A percentile compares a stretch with the other conserved stretches of the same genome.
phyloP scores from a whole-genome alignment of 2,113 vertebrate genomes.

The Parotia lawesii region DNA sequence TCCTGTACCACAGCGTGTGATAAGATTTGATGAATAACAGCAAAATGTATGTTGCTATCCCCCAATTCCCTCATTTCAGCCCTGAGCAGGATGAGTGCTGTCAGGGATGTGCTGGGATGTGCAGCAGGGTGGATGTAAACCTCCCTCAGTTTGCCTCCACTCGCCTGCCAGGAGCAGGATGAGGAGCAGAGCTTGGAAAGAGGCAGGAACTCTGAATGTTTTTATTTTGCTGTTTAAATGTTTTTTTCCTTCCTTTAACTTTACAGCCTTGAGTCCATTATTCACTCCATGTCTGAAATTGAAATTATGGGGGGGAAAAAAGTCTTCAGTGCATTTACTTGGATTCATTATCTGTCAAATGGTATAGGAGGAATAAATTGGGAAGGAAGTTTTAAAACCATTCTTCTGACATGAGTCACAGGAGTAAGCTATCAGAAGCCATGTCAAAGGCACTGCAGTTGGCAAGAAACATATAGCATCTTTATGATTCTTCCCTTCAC shows the following conservation, averaged over 20 bases:
- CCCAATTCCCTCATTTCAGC: background rate
- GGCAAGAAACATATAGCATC: slow-evolving; percentile 4
- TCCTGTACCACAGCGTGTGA: background rate
- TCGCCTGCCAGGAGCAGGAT: background rate
- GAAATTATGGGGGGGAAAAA: background rate
- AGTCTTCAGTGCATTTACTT: background rate
- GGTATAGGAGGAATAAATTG: slow-evolving; percentile 18
- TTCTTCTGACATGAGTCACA: slow-evolving; percentile 42
- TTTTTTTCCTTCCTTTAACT: background rate
- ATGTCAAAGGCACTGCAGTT: background rate
- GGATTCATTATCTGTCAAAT: slow-evolving; percentile 29
- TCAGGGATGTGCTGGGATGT: background rate
- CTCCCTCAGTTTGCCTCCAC: background rate
- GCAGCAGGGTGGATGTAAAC: background rate
- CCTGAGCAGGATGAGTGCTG: background rate
- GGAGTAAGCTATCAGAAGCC: slow-evolving; percentile 16
- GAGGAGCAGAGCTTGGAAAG: background rate
- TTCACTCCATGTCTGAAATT: background rate
- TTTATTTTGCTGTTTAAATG: background rate
- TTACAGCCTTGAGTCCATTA: background rate
- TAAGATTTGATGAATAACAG: background rate
- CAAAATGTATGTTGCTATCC: background rate
- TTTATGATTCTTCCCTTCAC: slow-evolving; percentile 12
- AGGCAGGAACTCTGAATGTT: background rate
- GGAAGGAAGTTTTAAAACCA: slow-evolving; percentile 43